Base-by-base conservation (phyloP, 1,140 invertebrate genomes). In the Bombus pascuorum region DNA sequence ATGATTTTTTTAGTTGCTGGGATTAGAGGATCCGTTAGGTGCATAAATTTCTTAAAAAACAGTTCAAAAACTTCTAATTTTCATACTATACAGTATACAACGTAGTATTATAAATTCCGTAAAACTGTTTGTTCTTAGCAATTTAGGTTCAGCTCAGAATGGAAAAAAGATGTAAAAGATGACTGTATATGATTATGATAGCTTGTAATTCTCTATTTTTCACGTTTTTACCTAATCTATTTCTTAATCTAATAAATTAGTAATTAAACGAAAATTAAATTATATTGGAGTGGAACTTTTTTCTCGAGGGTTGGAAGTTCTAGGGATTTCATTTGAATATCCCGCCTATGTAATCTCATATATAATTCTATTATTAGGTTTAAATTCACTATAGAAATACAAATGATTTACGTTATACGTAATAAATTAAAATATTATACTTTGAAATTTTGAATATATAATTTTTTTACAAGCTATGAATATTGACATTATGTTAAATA, bases 21-120 rank as follows among this genome's bases (percentile, higher is more conserved):
- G 34, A 57, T 83, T 47, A 42, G 22, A 59, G 25, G 5, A 53
- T 47, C 4, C 6, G 4, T 18, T 34, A 57, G 18, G 0, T 28
- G 59, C 25, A 78, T 62, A 71, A n/a, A 79, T 37, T 78, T 79
- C 25, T 76, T 1, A 5, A 9, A 66, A 76, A 76, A 47, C 2
- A 8, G 8, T 6, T 22, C 4, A 22, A 34, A 34, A 25, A 1
- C 3, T 75, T 53, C 5, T 22, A 12, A 53, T 75, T n/a, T 75
- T 3, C 44, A 15, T 53, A 34, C 3, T 44, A 22, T 10, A 28
- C 1, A 32, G 10, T 44, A 22, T 10, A 28, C 8, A 32, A 22
- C 8, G 8, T 32, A 47, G 44, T 13, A 1, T 44, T 12, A 12
- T 32, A 47, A 74, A 4, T 32, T 74, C 42, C n/a, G 47, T 25